phyloP scores from a whole-genome alignment of 2,888 invertebrate genomes.

The Eristalis tenax region DNA sequence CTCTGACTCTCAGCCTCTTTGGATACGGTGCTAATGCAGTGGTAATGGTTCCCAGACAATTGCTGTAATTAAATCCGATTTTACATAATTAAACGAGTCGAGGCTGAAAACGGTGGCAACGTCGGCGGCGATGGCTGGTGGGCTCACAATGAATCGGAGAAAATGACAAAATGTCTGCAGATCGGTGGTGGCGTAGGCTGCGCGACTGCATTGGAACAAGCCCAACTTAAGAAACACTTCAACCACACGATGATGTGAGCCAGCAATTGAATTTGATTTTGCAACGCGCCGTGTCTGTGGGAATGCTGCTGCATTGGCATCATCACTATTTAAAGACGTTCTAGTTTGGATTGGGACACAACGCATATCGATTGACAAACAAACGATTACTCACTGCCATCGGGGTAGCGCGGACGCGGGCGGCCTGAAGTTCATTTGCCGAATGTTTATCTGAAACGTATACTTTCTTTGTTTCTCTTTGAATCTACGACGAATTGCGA shows the following conservation, averaged over 20 bases:
- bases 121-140: conserved; percentile 4
- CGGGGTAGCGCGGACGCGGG: neutral
- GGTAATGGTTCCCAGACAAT: conserved; percentile 63
- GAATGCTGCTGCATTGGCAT: conserved; percentile 36
- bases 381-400: neutral
- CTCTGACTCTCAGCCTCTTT: neutral
- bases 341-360: neutral
- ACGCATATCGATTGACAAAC: neutral
- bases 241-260: conserved; percentile 49
- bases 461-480: conserved; percentile 5
- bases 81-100: conserved; percentile 66
- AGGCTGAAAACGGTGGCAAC: conserved; percentile 29
- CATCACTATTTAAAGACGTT: conserved; percentile 18
- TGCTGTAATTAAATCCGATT: conserved; percentile 69
- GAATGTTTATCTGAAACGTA: neutral
- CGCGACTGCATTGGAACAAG: conserved; percentile 44
- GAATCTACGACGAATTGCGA: neutral
- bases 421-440: neutral
- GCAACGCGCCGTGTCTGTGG: conserved; percentile 49
- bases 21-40: neutral
- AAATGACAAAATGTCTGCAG: conserved; percentile 66
- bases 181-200: conserved; percentile 48
- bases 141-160: conserved; percentile 26
- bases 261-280: conserved; percentile 13
- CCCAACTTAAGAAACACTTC: conserved; percentile 43